phyloP scores from a whole-genome alignment of 2,888 invertebrate species.

The Drosophila mercatorum region DNA sequence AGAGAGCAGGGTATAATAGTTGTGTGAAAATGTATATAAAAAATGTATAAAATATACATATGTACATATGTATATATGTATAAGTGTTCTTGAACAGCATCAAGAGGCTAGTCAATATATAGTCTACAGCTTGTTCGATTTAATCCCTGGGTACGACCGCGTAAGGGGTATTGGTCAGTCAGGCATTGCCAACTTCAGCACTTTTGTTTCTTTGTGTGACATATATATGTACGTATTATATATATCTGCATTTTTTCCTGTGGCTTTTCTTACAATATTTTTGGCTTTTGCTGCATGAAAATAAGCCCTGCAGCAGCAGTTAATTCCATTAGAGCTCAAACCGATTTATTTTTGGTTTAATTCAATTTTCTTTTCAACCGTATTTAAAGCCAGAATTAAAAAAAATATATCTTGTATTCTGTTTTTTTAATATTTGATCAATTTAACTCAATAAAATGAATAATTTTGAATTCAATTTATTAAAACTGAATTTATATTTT shows the following conservation, averaged over 20 bases:
- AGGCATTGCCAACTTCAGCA: background rate
- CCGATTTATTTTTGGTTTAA: background rate
- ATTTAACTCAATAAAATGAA: no score
- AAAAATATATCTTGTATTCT: background rate
- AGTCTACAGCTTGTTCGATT: background rate
- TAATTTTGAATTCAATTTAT: no score
- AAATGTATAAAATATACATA: background rate
- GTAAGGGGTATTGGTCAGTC: background rate
- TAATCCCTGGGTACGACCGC: background rate
- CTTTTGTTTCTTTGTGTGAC: constrained; percentile 6
- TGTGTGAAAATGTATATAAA: background rate
- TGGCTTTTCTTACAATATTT: constrained; percentile 14
- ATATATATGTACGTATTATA: constrained; percentile 1
- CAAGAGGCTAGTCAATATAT: background rate
- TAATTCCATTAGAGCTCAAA: constrained; percentile 7
- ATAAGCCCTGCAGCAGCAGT: constrained; percentile 10
- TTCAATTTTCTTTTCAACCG: background rate
- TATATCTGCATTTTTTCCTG: background rate
- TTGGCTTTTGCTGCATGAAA: background rate
- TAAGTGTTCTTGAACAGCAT: background rate
- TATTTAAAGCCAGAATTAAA: background rate
- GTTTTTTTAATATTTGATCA: no score
- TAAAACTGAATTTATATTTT: no score
- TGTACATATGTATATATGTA: background rate
- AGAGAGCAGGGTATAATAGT: background rate